These are phyloP conservation scores for Sporophila hypoxantha DNA, from an alignment of 2,113 vertebrate genomes.

Conservation along the genomic window DNA sequence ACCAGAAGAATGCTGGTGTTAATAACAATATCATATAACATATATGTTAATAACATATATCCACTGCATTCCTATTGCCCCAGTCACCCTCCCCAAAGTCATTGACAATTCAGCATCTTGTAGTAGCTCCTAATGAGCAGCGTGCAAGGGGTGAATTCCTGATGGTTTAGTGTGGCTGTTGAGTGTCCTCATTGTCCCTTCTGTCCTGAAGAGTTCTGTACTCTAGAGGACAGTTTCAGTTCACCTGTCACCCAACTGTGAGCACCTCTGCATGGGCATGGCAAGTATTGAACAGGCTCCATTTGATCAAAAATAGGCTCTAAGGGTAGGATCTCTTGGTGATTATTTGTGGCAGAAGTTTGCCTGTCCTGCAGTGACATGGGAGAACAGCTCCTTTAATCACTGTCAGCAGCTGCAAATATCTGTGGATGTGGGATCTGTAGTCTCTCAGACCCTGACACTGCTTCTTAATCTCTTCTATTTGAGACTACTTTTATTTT, in stretches of 20 bases:
- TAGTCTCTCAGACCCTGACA: conserved; percentile 8
- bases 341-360: not conserved
- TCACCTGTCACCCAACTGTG: not conserved
- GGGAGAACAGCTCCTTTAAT: not conserved
- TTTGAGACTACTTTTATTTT: not conserved
- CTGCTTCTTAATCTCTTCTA: not conserved
- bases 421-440: not conserved
- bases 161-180: not conserved
- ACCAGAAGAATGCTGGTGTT: not conserved
- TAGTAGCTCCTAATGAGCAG: not conserved
- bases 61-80: not conserved
- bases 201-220: not conserved
- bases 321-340: not conserved
- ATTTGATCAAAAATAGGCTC: not conserved
- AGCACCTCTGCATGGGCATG: not conserved
- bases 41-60: not conserved
- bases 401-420: not conserved
- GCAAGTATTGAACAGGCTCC: not conserved
- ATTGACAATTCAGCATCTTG: not conserved
- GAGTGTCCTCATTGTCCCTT: not conserved
- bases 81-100: not conserved
- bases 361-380: not conserved
- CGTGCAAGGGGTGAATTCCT: not conserved
- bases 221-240: not conserved
- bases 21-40: not conserved